Conservation (phyloP, 2,888 invertebrate genomes). For the Caenorhabditis drosophilae region DNA sequence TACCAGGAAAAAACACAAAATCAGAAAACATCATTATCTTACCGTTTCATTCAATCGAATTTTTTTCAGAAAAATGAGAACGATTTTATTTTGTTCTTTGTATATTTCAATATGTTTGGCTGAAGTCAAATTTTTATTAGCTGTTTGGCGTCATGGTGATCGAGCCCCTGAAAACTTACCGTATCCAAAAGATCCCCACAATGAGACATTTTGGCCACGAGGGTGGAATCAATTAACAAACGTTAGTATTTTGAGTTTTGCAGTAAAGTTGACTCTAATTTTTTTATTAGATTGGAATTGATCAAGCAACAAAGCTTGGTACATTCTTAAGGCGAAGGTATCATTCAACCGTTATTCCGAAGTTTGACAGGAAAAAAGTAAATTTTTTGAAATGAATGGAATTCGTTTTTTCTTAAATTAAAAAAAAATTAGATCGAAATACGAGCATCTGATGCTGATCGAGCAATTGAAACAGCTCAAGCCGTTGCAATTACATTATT, state of each 20-base stretch:
- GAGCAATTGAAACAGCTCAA: slow-evolving; percentile 80
- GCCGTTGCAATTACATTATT: slow-evolving; percentile 82
- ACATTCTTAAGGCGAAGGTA: slow-evolving; percentile 28
- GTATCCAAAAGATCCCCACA: slow-evolving; percentile 54
- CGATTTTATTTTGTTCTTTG: neutral
- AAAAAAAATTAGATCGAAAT: too few species aligned
- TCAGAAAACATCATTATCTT: neutral
- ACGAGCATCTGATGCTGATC: slow-evolving; percentile 69
- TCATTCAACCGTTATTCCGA: slow-evolving; percentile 22
- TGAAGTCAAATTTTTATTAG: slow-evolving; percentile 48
- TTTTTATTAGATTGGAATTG: slow-evolving; percentile 33
- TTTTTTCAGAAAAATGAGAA: neutral
- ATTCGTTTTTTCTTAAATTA: too few species aligned
- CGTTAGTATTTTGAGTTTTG: slow-evolving; percentile 33
- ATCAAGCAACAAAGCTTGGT: slow-evolving; percentile 35
- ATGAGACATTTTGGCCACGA: slow-evolving; percentile 53
- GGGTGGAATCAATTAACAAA: slow-evolving; percentile 64
- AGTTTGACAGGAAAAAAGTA: slow-evolving; percentile 31
- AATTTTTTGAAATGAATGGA: too few species aligned
- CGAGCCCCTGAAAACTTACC: slow-evolving; percentile 76
- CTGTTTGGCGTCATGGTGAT: slow-evolving; percentile 88
- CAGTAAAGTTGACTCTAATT: neutral
- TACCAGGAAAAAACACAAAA: too few species aligned
- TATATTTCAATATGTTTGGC: slow-evolving; percentile 4
- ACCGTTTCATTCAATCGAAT: neutral